Conservation (phyloP, 2,888 invertebrate species). For the Bhutanitis thaidina region DNA sequence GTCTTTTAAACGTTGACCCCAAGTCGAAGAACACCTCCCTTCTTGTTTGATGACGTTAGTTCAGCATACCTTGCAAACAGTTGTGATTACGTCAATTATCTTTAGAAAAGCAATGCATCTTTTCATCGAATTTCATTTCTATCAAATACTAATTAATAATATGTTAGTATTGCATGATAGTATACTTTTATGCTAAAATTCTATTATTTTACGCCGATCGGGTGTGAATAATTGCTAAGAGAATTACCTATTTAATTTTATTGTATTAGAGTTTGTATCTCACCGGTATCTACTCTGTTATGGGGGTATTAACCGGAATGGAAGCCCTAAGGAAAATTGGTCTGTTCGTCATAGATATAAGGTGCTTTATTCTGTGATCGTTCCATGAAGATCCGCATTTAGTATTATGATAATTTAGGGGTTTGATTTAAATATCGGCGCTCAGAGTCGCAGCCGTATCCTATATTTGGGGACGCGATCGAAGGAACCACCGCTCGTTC, state of each 20-base stretch:
- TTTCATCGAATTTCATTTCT: too few species aligned
- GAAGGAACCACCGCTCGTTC: not conserved
- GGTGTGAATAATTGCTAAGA: not conserved
- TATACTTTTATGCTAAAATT: not conserved
- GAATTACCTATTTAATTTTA: constrained; percentile 17
- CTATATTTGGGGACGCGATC: constrained; percentile 4
- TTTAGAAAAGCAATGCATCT: too few species aligned
- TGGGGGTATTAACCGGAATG: constrained; percentile 2
- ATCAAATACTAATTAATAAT: too few species aligned
- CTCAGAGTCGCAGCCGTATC: not conserved
- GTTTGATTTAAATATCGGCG: constrained; percentile 17
- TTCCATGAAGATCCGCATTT: constrained; percentile 6
- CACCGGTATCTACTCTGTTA: constrained; percentile 3
- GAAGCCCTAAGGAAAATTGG: not conserved
- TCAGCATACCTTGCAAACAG: constrained; percentile 5
- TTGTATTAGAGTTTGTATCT: constrained; percentile 10
- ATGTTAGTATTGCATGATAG: not conserved
- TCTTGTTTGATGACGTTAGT: constrained; percentile 7
- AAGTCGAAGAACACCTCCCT: constrained; percentile 6
- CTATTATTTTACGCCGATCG: not conserved
- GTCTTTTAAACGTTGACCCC: constrained; percentile 19
- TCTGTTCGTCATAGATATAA: constrained; percentile 1
- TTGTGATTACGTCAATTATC: constrained; percentile 2
- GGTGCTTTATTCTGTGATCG: not conserved
- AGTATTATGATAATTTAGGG: constrained; percentile 19